Conservation (phyloP, 2,797 vertebrate genomes). For the Hydrophis major region DNA sequence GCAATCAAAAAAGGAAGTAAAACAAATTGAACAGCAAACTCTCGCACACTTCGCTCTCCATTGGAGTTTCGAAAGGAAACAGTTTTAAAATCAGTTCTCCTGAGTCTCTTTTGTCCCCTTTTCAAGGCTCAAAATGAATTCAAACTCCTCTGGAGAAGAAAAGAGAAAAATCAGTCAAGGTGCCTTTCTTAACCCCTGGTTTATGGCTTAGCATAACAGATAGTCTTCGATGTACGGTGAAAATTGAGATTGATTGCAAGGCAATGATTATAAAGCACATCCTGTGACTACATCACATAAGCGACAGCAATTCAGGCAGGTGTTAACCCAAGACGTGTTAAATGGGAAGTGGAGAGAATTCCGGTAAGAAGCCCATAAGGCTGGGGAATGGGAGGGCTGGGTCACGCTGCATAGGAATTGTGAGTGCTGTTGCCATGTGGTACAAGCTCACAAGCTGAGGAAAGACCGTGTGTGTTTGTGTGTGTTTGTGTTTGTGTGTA, state of each 20-base stretch:
- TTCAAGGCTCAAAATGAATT: constrained; percentile 89
- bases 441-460: too few relatives aligned
- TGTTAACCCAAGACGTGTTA: background rate
- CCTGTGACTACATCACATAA: background rate
- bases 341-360: background rate
- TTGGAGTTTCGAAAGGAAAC: background rate
- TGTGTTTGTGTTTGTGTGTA: too few relatives aligned
- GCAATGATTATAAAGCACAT: background rate
- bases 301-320: background rate
- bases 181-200: background rate
- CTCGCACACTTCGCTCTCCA: background rate
- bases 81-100: background rate
- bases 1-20: background rate
- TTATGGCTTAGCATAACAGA: background rate
- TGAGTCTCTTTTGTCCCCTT: constrained; percentile 58
- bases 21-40: background rate
- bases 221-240: background rate
- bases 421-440: too few relatives aligned
- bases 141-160: constrained; percentile 85
- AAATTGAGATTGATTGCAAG: background rate
- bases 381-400: too few relatives aligned
- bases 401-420: too few relatives aligned
- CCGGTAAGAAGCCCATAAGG: background rate
- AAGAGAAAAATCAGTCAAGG: background rate
- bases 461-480: too few relatives aligned